Conservation (phyloP, 2,113 vertebrate species). For the Heterotilapia buettikoferi region DNA sequence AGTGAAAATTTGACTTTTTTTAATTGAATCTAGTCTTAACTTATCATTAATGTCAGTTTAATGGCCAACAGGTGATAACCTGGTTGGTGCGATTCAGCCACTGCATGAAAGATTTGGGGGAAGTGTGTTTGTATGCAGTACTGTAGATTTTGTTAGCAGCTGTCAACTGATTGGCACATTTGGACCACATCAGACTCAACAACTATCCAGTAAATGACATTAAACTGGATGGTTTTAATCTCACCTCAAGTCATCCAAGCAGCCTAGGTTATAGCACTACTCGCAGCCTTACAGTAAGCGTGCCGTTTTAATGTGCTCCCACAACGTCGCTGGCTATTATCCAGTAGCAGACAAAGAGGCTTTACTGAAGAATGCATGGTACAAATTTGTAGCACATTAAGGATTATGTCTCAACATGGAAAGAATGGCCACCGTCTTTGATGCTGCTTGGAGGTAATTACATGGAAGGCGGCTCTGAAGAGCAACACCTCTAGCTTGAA, state of each 20-base stretch:
- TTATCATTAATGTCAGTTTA: neutral
- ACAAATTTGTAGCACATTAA: constrained; percentile 39
- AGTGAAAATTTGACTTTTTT: rapidly evolving
- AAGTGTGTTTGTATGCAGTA: neutral
- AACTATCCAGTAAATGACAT: neutral
- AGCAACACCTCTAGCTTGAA: constrained; percentile 45
- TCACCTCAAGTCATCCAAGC: neutral
- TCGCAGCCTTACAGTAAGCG: neutral
- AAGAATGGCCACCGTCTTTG: constrained; percentile 54
- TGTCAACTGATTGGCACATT: neutral
- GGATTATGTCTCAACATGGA: constrained; percentile 24
- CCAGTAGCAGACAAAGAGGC: constrained; percentile 42
- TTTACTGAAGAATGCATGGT: constrained; percentile 20
- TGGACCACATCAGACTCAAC: neutral
- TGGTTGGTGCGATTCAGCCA: neutral
- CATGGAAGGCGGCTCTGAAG: constrained; percentile 27
- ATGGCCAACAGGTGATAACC: neutral
- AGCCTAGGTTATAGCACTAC: neutral
- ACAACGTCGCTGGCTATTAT: neutral
- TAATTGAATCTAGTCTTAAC: neutral
- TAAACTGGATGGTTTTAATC: neutral
- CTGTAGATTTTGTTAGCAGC: neutral
- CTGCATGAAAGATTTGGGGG: neutral
- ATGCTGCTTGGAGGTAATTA: constrained; percentile 50
- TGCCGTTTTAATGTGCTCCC: neutral